Evolutionary conservation across 1,140 invertebrate genomes (phyloP).

Genomic region (Drosophila mauritiana): DNA sequence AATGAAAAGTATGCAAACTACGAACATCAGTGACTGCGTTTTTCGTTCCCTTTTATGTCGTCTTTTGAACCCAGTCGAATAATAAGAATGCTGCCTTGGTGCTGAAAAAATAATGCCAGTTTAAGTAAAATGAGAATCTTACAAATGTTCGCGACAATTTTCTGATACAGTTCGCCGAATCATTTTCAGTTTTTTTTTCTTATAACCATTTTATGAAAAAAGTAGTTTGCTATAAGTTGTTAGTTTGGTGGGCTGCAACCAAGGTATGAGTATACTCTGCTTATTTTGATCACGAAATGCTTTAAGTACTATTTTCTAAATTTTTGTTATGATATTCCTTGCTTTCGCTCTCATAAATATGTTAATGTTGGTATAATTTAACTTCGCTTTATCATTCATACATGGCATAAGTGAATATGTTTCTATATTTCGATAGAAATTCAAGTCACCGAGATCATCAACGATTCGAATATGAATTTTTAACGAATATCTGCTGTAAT

Average conservation of each 20-base stretch:
- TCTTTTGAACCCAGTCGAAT: conserved; percentile 11
- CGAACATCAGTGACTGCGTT: background rate
- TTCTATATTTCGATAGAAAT: background rate
- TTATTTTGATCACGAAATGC: too few species aligned
- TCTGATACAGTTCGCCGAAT: too few species aligned
- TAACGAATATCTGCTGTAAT: background rate
- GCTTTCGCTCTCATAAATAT: background rate
- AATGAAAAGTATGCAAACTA: conserved; percentile 62
- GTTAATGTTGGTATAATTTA: too few species aligned
- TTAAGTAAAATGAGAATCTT: background rate
- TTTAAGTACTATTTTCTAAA: too few species aligned
- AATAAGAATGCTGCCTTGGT: conserved; percentile 20
- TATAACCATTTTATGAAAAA: too few species aligned
- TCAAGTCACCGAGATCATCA: background rate
- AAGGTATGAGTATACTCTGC: too few species aligned
- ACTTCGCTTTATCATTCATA: background rate
- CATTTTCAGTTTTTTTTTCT: too few species aligned
- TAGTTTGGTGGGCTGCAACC: too few species aligned
- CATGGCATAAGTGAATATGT: background rate
- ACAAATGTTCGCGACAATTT: too few species aligned
- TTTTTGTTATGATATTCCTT: too few species aligned
- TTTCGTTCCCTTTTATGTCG: background rate
- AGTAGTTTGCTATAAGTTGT: too few species aligned
- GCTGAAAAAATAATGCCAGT: conserved; percentile 18
- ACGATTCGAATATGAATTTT: background rate